phyloP scores from a whole-genome alignment of 2,113 vertebrate genomes.

The Erpornis zantholeuca region DNA sequence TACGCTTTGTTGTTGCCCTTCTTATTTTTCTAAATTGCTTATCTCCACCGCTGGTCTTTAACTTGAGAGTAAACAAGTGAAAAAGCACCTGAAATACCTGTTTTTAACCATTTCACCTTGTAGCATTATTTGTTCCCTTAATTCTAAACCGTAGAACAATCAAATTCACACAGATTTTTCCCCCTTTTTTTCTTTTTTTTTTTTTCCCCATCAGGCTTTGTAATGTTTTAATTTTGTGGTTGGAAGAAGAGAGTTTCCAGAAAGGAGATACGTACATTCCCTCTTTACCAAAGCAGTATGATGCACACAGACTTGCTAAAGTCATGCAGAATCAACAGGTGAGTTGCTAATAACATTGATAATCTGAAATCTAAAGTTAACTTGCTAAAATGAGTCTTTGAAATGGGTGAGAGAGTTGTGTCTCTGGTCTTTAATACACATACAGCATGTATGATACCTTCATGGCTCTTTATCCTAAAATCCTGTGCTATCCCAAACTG shows the following conservation, averaged over 20 bases:
- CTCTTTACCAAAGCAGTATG: conserved; percentile 90
- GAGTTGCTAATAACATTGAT: background rate
- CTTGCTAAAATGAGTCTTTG: background rate
- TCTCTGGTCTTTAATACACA: background rate
- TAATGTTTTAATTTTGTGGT: conserved; percentile 88
- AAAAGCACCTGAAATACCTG: background rate
- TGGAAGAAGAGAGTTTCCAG: conserved; percentile 94
- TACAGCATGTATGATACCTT: background rate
- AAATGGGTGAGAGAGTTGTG: background rate
- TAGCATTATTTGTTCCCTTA: background rate
- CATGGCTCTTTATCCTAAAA: background rate
- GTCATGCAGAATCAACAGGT: conserved; percentile 93
- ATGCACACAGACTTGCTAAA: conserved; percentile 87
- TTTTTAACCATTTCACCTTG: background rate
- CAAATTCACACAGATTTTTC: background rate
- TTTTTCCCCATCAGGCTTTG: conserved; percentile 79
- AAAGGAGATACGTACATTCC: conserved; percentile 91
- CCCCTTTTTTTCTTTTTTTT: too few relatives aligned
- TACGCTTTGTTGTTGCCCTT: background rate
- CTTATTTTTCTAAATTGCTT: background rate
- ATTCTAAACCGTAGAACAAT: background rate
- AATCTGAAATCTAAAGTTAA: background rate
- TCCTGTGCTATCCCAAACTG: background rate
- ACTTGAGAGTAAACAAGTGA: background rate
- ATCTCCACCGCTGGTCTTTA: background rate